Conservation (phyloP, 1,140 invertebrate genomes). For the Trichonephila clavipes region DNA sequence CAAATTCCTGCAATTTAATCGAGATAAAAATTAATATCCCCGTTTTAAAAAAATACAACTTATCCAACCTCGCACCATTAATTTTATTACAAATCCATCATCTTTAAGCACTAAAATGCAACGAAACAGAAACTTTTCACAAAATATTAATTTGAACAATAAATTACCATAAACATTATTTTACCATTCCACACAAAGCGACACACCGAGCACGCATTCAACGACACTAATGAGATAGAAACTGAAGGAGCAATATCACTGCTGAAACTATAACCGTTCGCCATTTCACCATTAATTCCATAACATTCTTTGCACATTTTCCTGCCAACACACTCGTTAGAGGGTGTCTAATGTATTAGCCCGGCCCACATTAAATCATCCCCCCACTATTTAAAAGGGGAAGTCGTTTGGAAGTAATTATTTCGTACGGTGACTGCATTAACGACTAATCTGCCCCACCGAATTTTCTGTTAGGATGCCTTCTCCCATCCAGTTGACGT, state of each 20-base stretch:
- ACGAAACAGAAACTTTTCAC: neutral
- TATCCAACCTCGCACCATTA: no score
- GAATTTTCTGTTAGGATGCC: constrained; percentile 12
- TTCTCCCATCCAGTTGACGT: neutral
- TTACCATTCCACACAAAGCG: neutral
- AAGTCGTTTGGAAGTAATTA: constrained; percentile 48
- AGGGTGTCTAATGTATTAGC: constrained; percentile 5
- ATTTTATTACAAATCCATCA: no score
- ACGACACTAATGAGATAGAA: neutral
- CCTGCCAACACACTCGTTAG: neutral
- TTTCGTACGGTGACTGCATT: constrained; percentile 28
- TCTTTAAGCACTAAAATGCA: neutral
- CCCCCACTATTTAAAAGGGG: constrained; percentile 2
- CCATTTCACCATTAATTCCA: neutral
- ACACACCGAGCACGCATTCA: neutral
- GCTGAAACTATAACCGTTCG: neutral
- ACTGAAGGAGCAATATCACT: neutral
- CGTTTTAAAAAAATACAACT: no score
- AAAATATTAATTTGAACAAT: neutral
- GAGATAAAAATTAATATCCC: no score
- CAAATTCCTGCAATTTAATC: no score
- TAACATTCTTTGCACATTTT: neutral
- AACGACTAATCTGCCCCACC: constrained; percentile 1
- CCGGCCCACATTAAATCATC: neutral
- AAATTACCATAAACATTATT: neutral